Percentiles rank a stretch among this genome's conserved stretches.
Evolutionary conservation across 2,113 vertebrate species (phyloP).

Genomic region (Bagarius yarrelli): DNA sequence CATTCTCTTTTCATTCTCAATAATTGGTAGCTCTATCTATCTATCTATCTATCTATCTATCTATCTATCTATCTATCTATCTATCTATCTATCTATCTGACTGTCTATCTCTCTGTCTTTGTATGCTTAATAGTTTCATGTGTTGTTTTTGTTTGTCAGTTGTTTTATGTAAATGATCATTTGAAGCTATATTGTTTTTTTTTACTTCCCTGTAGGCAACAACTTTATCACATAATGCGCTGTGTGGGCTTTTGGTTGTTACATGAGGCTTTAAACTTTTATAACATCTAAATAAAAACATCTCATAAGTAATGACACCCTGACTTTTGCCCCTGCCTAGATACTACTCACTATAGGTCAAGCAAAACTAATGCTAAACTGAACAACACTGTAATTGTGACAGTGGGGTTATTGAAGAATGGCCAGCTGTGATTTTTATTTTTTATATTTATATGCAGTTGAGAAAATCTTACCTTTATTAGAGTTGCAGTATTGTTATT

Average conservation of each 20-base stretch:
- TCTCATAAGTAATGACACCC: neutral
- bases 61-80: neutral
- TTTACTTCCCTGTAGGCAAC: neutral
- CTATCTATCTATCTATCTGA: neutral
- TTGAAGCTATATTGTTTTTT: neutral
- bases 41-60: neutral
- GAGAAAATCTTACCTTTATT: too few species aligned
- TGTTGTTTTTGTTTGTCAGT: neutral
- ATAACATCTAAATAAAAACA: neutral
- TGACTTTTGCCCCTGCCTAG: too few species aligned
- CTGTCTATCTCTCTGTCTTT: constrained; percentile 2
- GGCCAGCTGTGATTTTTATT: too few species aligned
- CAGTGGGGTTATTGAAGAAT: too few species aligned
- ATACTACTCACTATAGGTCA: too few species aligned
- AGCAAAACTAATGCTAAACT: too few species aligned
- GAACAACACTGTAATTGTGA: too few species aligned
- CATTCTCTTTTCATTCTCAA: neutral
- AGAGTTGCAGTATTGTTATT: too few species aligned
- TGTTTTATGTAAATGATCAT: constrained; percentile 1
- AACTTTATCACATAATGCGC: neutral
- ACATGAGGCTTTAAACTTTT: neutral
- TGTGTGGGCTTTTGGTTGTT: neutral
- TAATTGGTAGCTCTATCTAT: neutral
- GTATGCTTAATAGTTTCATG: too few species aligned
- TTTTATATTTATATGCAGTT: too few species aligned